Evolutionary conservation across 2,797 vertebrate species (phyloP).

Genomic region (Hypotaenidia philippensis): DNA sequence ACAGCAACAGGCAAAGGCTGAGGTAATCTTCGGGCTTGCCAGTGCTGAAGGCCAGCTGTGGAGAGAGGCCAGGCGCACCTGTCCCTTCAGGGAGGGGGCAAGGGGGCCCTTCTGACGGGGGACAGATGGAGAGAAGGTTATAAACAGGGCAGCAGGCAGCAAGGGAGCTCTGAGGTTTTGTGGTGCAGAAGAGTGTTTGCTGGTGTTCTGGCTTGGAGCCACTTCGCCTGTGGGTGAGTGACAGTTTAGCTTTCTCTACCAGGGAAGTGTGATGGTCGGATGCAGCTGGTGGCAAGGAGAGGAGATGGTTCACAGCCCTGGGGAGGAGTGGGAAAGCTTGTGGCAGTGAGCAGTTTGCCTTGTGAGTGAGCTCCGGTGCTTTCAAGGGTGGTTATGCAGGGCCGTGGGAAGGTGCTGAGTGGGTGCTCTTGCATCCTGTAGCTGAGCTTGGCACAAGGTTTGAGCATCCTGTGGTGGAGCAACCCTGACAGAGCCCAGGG

Average conservation of each 20-base stretch:
- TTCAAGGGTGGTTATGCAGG: rapidly evolving
- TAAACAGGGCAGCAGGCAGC: background rate
- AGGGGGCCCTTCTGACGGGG: background rate
- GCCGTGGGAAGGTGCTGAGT: rapidly evolving
- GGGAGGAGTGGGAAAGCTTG: background rate
- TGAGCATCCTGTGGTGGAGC: background rate
- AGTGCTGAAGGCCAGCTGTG: background rate
- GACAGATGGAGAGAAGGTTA: background rate
- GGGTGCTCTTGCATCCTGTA: rapidly evolving
- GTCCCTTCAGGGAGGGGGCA: background rate
- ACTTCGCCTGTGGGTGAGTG: background rate
- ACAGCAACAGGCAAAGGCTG: background rate
- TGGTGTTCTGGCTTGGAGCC: rapidly evolving
- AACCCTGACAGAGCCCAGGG: rapidly evolving
- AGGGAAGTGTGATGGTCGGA: rapidly evolving
- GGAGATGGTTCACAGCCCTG: background rate
- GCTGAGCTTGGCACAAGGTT: background rate
- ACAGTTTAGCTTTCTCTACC: rapidly evolving
- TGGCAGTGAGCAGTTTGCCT: background rate
- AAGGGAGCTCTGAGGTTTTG: rapidly evolving
- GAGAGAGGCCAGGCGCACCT: rapidly evolving
- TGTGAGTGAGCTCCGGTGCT: background rate
- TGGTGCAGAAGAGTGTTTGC: rapidly evolving
- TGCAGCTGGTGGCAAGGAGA: background rate
- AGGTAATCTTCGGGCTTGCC: rapidly evolving